A percentile compares a stretch with the other conserved stretches of the same genome.
Evolutionary conservation across 1,140 invertebrate genomes (phyloP).

Genomic region (Ectropis grisescens): DNA sequence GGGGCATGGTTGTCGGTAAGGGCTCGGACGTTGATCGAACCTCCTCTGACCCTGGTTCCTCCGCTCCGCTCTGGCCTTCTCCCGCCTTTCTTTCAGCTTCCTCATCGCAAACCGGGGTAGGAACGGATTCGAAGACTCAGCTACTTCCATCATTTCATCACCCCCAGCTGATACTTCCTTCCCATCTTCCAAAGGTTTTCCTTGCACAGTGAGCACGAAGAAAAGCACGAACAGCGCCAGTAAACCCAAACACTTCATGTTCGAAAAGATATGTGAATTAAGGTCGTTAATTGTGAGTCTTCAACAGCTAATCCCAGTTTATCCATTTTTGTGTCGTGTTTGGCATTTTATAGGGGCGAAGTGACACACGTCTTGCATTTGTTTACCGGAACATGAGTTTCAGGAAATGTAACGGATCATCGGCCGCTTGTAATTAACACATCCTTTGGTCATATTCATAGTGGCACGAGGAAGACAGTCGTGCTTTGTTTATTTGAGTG

Average conservation of each 20-base stretch:
- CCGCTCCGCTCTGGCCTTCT: constrained; percentile 30
- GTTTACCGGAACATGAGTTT: constrained; percentile 44
- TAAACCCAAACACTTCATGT: too few species aligned
- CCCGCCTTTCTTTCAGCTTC: constrained; percentile 34
- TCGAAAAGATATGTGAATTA: too few species aligned
- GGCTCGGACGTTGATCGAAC: too few species aligned
- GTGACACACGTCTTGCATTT: constrained; percentile 57
- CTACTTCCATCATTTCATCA: constrained; percentile 48
- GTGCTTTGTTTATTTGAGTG: too few species aligned
- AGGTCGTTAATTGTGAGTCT: too few species aligned
- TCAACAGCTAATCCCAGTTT: constrained; percentile 28
- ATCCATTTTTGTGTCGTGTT: constrained; percentile 6
- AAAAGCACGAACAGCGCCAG: constrained; percentile 15
- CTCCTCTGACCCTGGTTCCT: constrained; percentile 21
- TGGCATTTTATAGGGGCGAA: constrained; percentile 37
- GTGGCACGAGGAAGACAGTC: constrained; percentile 1
- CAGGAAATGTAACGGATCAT: constrained; percentile 57
- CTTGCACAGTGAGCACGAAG: constrained; percentile 13
- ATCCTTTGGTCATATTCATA: constrained; percentile 32
- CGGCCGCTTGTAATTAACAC: constrained; percentile 47
- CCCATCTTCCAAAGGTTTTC: constrained; percentile 22
- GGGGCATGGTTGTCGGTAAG: constrained; percentile 7
- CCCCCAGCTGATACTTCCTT: constrained; percentile 7
- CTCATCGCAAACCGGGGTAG: constrained; percentile 53
- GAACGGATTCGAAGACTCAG: constrained; percentile 48